Evolutionary conservation across 2,113 vertebrate species (phyloP), one percentile per base, ranked within the genome.

Genomic region (Labeo catla): DNA sequence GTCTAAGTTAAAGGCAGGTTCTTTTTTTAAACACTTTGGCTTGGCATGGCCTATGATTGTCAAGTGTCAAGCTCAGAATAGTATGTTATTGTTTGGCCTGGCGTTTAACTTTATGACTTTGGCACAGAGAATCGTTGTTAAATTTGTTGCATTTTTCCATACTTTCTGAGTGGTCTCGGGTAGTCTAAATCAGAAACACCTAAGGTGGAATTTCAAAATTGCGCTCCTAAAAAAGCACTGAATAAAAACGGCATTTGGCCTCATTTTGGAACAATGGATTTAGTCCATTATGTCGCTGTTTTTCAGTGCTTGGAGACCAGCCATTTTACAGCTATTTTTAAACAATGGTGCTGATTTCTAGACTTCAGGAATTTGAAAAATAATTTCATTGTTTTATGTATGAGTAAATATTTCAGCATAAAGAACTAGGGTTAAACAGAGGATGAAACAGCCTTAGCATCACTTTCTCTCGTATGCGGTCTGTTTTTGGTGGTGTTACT

Each of bases 281-380:
- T 76, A 91, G 91, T 93, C 90, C 91, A 89, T 77, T 10, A 84
- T 88, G 66, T 89, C 84, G 73, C 91, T 93, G 91, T 92, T 92
- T 93, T 92, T 89, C 3, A n/a, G 74, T 90, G 84, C 91, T 90
- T 91, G 93, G 93, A 93, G 92, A 90, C 87, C 86, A 89, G 89
- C 91, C 92, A 92, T 92, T 90, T 89, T 92, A 90, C 8, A 88
- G 66, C 85, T 90, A 89, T 88, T 88, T 90, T 87, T 39, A 81
- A 93, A 94, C 93, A 94, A 93, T 94, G 78, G 91, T 79, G 90
- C 91, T 92, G 91, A 94, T 93, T 59, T 8, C 23, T 57, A 34
- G 6, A 76, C 4, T 54, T 39, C 23, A 43, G 54, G 81, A 83
- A 83, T 83, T 36, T 92, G 89, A 90, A 86, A 91, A 45, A 89